A percentile compares a stretch with the other conserved stretches of the same genome.
Conservation (phyloP, 2,797 vertebrate species). For the Halcyon smyrnensis region DNA sequence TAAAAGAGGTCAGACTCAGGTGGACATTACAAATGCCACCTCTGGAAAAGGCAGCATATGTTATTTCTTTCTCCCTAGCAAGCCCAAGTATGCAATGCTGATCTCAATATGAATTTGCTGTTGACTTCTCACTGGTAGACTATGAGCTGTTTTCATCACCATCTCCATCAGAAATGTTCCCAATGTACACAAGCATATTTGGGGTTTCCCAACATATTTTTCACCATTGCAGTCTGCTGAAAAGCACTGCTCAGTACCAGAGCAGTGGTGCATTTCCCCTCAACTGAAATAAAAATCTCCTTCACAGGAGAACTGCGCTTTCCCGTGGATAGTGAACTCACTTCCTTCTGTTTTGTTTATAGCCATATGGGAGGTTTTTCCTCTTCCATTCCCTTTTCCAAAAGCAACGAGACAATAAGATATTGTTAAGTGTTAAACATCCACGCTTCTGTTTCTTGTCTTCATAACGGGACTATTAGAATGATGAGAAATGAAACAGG, state of each 20-base stretch:
- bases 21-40: neutral
- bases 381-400: slow-evolving; percentile 65
- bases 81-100: neutral
- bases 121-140: neutral
- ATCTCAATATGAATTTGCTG: neutral
- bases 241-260: neutral
- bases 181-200: neutral
- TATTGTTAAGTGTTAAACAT: slow-evolving; percentile 60
- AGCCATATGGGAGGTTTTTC: slow-evolving; percentile 39
- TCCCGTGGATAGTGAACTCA: slow-evolving; percentile 56
- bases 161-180: neutral
- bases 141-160: neutral
- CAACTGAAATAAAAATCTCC: neutral
- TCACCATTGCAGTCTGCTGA: neutral
- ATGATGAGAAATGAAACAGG: neutral
- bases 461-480: slow-evolving; percentile 7
- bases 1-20: neutral
- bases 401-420: slow-evolving; percentile 47
- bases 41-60: neutral
- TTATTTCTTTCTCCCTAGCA: neutral
- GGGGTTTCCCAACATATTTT: neutral
- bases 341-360: slow-evolving; percentile 68
- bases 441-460: slow-evolving; percentile 45
- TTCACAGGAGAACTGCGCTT: slow-evolving; percentile 7
- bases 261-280: neutral